These are phyloP conservation scores for Psylliodes chrysocephalus DNA, from an alignment of 2,888 invertebrate genomes.

Conservation along the genomic window DNA sequence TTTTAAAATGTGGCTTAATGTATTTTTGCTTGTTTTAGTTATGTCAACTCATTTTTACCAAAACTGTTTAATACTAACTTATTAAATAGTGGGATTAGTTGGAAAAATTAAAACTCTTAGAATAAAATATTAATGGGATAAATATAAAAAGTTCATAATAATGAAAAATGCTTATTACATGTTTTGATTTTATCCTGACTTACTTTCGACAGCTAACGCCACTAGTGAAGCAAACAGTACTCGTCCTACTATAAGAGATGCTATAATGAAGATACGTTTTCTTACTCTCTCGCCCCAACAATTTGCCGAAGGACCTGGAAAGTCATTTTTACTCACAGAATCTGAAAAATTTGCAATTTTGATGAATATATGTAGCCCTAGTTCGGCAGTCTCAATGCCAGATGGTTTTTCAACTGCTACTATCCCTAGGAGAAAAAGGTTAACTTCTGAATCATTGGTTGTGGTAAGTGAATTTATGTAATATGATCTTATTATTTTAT, in stretches of 20 bases:
- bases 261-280: slow-evolving; percentile 82
- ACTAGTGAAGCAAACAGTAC: slow-evolving; percentile 47
- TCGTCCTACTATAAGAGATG: slow-evolving; percentile 69
- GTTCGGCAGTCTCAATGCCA: slow-evolving; percentile 77
- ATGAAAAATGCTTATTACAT: background rate
- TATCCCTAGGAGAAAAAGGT: slow-evolving; percentile 64
- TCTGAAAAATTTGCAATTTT: slow-evolving; percentile 83
- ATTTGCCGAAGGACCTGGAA: slow-evolving; percentile 85
- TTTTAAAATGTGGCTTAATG: no score
- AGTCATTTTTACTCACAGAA: slow-evolving; percentile 78
- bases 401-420: slow-evolving; percentile 74
- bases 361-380: slow-evolving; percentile 83
- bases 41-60: no score
- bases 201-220: slow-evolving; percentile 35
- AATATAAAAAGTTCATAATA: no score
- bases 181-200: slow-evolving; percentile 3
- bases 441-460: slow-evolving; percentile 21
- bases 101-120: no score
- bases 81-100: no score
- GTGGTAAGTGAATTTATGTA: no score
- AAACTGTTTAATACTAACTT: no score
- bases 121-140: no score
- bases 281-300: slow-evolving; percentile 82
- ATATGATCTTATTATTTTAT: no score
- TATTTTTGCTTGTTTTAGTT: no score